Evolutionary conservation across 2,113 vertebrate genomes (phyloP), one percentile per base, ranked within the genome.

Genomic region (Sterrhoptilus dennistouni): DNA sequence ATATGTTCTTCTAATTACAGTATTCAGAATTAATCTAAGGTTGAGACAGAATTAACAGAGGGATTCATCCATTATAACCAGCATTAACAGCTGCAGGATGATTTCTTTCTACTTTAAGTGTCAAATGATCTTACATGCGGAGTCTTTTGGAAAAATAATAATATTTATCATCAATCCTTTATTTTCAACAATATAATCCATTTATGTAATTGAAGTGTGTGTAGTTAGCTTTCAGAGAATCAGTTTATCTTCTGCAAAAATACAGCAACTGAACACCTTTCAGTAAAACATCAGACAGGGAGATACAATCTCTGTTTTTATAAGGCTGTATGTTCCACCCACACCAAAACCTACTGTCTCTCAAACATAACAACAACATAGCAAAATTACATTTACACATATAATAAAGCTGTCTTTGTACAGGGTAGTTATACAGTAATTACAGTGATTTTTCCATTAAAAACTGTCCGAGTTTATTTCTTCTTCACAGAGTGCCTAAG

Each of bases 361-460:
- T 80, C 45, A 65, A 88, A 92, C 59, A 75, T 83, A 84, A 95
- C 87, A 93, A 65, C 66, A 84, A 94, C 66, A 95, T 83, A 93
- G 69, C 90, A 96, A 93, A 95, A 79, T 86, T 91, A 96, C 95
- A 96, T 92, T 94, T 95, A 94, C 90, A 90, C 87, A 79, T 66
- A 88, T 84, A 94, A 91, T 87, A 95, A 93, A 92, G 91, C 61
- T 84, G 68, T 65, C 52, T 94, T 92, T 96, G 79, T 96, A 96
- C 83, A 95, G 17, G 57, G 17, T 91, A 78, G 36, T 92, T 94
- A 91, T 92, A 88, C 83, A 95, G 79, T 94, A 95, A 94, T 90
- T 97, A 95, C 86, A 90, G 64, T 50, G 63, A 81, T 81, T 60
- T 90, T 87, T 91, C 66, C 66, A 87, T 59, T 74, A 76, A 91